Base-by-base conservation (phyloP, 1,140 invertebrate genomes). In the Leptinotarsa texana region DNA sequence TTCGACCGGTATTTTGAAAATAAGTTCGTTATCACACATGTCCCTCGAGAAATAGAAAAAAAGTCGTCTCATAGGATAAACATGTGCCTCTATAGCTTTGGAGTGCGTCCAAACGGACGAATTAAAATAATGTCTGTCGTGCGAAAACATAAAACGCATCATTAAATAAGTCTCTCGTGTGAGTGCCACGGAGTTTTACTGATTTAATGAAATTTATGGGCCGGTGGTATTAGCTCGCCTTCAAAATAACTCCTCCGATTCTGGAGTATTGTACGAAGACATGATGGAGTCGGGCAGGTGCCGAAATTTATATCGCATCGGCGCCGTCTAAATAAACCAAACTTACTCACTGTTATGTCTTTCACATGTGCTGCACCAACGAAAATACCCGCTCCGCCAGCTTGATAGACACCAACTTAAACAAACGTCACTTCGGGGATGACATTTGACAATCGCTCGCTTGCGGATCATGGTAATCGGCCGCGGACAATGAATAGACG, bases 41-140 rank as follows among this genome's bases (percentile, higher is more conserved):
- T 80, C 75, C 70, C 75, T 74, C 63, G 62, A 74, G 18, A 74
- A 69, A 68, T 22, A 76, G 47, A 74, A 76, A 76, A 73, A 73
- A 74, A 72, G 24, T 63, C 72, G 75, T 75, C 63, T 69, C 74
- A 72, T 77, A 78, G 75, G 77, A 80, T 82, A 82, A 82, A 82
- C 82, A 82, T 82, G 80, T 82, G 80, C 75, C 80, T 76, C 62
- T 71, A 77, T 75, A 74, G 75, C 75, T 62, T 80, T 84, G 83
- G 83, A 81, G 75, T 67, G 61, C 70, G 77, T 82, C 83, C 83
- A 84, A 82, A 79, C 74, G 75, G 77, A 82, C 80, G 82, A 83
- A 84, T 84, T 84, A 84, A 84, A 85, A 85, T 85, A 83, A 85
- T 84, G 82, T 85, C 82, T 78, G 81, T 83, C 84, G 83, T 82